A percentile compares a stretch with the other conserved stretches of the same genome.
Conservation (phyloP, 2,113 vertebrate species). For the Pandion haliaetus region DNA sequence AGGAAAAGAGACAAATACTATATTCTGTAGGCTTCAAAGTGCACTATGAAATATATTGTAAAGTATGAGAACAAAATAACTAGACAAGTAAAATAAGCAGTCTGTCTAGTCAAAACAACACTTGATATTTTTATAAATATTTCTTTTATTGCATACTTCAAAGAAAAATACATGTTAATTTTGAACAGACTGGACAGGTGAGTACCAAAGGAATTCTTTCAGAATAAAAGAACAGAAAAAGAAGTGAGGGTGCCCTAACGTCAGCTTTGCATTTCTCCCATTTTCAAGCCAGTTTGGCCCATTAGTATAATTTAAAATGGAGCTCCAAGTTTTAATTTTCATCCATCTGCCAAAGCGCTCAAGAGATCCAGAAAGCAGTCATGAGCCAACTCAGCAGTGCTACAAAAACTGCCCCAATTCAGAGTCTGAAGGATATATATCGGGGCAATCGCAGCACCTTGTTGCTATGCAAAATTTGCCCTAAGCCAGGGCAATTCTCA, state of each 20-base stretch:
- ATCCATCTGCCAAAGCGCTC: neutral
- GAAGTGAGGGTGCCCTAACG: neutral
- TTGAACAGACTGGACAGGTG: slow-evolving; percentile 9
- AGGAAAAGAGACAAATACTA: neutral
- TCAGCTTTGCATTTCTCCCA: neutral
- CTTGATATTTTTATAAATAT: slow-evolving; percentile 9
- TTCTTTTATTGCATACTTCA: slow-evolving; percentile 17
- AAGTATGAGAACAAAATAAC: neutral
- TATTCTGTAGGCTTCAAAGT: neutral
- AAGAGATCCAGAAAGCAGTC: neutral
- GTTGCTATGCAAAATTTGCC: neutral
- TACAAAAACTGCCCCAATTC: neutral
- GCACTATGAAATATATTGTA: neutral
- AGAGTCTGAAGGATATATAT: neutral
- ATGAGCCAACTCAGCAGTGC: neutral
- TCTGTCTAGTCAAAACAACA: slow-evolving; percentile 33
- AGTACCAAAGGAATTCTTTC: slow-evolving; percentile 1
- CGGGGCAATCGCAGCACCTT: neutral
- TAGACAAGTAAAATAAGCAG: slow-evolving; percentile 1
- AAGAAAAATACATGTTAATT: slow-evolving; percentile 1
- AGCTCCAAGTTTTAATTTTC: neutral
- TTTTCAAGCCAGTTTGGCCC: neutral
- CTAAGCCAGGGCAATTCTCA: neutral
- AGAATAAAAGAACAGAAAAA: neutral
- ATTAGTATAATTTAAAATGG: neutral